Conservation (phyloP, 2,888 invertebrate genomes). For the Meteorus colon region DNA sequence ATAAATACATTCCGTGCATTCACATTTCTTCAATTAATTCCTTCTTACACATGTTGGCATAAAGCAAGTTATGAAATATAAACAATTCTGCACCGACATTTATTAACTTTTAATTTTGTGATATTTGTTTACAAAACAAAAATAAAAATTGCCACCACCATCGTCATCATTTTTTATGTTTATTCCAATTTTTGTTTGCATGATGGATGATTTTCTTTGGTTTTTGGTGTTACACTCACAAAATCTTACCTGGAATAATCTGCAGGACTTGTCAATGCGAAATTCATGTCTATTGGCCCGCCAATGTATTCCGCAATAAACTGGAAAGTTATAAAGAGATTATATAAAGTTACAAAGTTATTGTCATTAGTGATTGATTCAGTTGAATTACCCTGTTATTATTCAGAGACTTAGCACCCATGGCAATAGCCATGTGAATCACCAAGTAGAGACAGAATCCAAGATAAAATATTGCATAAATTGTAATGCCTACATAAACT, state of each 20-base stretch:
- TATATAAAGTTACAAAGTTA: too few relatives aligned
- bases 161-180: neutral
- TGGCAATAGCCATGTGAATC: constrained; percentile 81
- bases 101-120: neutral
- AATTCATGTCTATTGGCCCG: constrained; percentile 74
- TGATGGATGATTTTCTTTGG: neutral
- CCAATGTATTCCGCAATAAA: constrained; percentile 77
- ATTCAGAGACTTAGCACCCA: constrained; percentile 77
- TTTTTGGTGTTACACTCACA: neutral
- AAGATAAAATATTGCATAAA: constrained; percentile 81
- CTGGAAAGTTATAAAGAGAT: constrained; percentile 67
- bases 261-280: constrained; percentile 75
- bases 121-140: neutral
- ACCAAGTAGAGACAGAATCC: constrained; percentile 84
- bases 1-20: neutral
- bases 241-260: constrained; percentile 77
- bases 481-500: constrained; percentile 72
- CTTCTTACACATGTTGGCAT: neutral
- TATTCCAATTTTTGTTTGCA: neutral
- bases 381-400: constrained; percentile 68
- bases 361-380: neutral
- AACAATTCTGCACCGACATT: neutral
- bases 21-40: neutral
- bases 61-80: neutral
- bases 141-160: constrained; percentile 12